Evolutionary conservation across 1,140 invertebrate species (phyloP).

Genomic region (Tetraneura akinire): DNA sequence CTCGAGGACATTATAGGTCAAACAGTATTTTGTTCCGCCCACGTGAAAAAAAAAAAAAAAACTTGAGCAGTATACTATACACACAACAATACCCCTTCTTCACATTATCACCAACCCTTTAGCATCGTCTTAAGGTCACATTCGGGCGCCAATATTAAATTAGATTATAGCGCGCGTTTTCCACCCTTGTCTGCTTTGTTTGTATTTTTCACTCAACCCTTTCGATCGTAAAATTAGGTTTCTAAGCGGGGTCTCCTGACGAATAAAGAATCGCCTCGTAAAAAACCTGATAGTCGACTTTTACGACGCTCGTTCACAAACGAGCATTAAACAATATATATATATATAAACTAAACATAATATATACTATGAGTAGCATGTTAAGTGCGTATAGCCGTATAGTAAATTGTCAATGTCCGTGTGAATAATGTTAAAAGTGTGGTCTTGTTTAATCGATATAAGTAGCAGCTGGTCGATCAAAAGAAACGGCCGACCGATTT

Average conservation of each 20-base stretch:
- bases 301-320: constrained; percentile 6
- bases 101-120: constrained; percentile 24
- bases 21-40: constrained; percentile 30
- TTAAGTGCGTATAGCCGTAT: background rate
- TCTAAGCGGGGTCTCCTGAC: background rate
- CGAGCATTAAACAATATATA: background rate
- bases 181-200: background rate
- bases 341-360: too few relatives aligned
- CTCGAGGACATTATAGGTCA: constrained; percentile 43
- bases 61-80: background rate
- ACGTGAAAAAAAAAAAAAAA: constrained; percentile 33
- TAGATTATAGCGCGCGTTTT: constrained; percentile 11
- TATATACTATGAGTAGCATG: constrained; percentile 5
- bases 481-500: constrained; percentile 27
- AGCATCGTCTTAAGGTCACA: constrained; percentile 17
- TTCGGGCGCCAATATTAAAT: constrained; percentile 17
- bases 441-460: constrained; percentile 31
- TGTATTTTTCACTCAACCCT: constrained; percentile 22
- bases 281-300: constrained; percentile 21
- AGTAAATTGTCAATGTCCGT: constrained; percentile 40
- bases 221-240: constrained; percentile 26
- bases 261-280: constrained; percentile 7
- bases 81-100: background rate
- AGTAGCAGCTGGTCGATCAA: constrained; percentile 40
- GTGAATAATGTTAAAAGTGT: constrained; percentile 34